Base-by-base conservation (phyloP, 92 coral and sea anemone species). In the Heteractis magnifica region DNA sequence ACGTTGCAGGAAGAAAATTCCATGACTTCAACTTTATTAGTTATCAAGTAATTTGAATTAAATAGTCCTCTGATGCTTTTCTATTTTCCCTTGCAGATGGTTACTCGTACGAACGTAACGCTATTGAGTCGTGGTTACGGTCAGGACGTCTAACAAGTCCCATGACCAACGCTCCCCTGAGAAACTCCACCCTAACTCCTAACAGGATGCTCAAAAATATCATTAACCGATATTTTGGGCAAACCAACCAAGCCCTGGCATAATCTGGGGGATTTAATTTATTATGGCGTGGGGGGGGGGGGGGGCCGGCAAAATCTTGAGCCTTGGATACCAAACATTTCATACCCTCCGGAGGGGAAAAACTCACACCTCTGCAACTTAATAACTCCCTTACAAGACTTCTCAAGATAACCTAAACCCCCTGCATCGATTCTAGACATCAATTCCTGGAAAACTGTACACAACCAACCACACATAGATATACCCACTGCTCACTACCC, bases 101-200 rank as follows among this genome's bases (percentile, higher is more conserved):
- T 23, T 91, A 92, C 82, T 94, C 99, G 10, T 96, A 96, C 51
- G 99, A 96, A 68, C 99, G 99, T 75, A 89, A 83, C 44, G 87
- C 94, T 19, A 96, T 96, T 19, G 94, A 92, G 77, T 91, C 95
- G 8, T 96, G 99, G 99, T 84, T 96, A 74, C 86, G 86, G 50
- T 92, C 98, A 49, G 98, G 99, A 18, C 94, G 98, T 34, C 83
- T 88, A 14, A 89, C 98, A 23, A 96, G 99, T 64, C 99, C 99
- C 11, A 94, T 96, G 99, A 94, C 97, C 62, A 96, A 96, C 83
- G 94, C 94, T n/a, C 99, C 99, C 4, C 84, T 96, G 79, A 94
- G 91, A 84, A 93, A 86, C 77, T 86, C 91, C 65, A 70, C 88
- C 21, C 92, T 96, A 51, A 94, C 96, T 0, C 97, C 99, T 15